Conservation (phyloP, 2,888 invertebrate genomes). For the Drosophila dives region DNA sequence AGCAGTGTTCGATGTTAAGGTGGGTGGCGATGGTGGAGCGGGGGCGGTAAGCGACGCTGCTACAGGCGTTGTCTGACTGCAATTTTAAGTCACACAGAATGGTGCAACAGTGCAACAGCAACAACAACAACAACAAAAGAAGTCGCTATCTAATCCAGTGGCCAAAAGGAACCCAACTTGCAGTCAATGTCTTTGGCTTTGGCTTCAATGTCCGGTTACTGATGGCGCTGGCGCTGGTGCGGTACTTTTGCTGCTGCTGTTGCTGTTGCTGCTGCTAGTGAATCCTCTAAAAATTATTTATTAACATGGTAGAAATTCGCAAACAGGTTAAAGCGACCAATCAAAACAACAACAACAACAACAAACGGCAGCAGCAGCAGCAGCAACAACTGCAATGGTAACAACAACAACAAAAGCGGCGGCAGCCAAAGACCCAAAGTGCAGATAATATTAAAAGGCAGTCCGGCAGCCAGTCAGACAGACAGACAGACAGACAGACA, state of each 20-base stretch:
- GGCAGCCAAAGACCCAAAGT: slow-evolving; percentile 75
- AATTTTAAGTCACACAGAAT: slow-evolving; percentile 45
- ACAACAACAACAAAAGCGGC: slow-evolving; percentile 53
- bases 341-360: slow-evolving; percentile 69
- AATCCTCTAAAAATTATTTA: slow-evolving; percentile 84
- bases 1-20: slow-evolving; percentile 4
- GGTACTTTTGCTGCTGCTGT: slow-evolving; percentile 36
- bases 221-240: slow-evolving; percentile 43
- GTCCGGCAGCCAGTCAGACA: slow-evolving; percentile 59
- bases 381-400: slow-evolving; percentile 26
- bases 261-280: slow-evolving; percentile 52
- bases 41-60: slow-evolving; percentile 12
- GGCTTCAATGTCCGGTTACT: slow-evolving; percentile 39
- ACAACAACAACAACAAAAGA: slow-evolving; percentile 3
- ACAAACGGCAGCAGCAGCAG: slow-evolving; percentile 7
- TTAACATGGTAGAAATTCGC: slow-evolving; percentile 82
- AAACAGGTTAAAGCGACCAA: slow-evolving; percentile 83
- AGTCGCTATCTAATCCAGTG: slow-evolving; percentile 48
- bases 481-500: slow-evolving; percentile 20
- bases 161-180: slow-evolving; percentile 22
- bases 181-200: slow-evolving; percentile 13
- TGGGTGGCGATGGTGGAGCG: slow-evolving; percentile 1
- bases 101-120: slow-evolving; percentile 3
- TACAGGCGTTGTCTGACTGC: slow-evolving; percentile 37
- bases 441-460: slow-evolving; percentile 78